phyloP scores from a whole-genome alignment of 2,797 vertebrate species.

The Mormyrops attenuatus region DNA sequence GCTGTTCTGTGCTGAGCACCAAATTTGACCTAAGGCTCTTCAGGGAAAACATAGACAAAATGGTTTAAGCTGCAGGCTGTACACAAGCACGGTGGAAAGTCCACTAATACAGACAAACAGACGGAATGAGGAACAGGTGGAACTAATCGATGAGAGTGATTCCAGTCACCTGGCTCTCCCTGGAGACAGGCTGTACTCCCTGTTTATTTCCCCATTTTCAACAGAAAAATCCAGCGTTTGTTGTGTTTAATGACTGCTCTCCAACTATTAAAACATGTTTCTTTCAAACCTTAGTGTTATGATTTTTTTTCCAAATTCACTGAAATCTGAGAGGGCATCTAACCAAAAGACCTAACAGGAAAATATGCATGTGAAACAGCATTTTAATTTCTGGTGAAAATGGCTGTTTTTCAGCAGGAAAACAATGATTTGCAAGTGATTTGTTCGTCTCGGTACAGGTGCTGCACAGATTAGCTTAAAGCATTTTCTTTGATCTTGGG shows the following conservation, averaged over 20 bases:
- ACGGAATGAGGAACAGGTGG: background rate
- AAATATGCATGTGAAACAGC: background rate
- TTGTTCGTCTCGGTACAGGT: background rate
- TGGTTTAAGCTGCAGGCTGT: background rate
- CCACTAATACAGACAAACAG: background rate
- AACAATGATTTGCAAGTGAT: constrained; percentile 4
- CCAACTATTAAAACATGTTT: background rate
- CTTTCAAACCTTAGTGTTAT: background rate
- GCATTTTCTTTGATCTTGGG: background rate
- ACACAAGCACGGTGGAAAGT: background rate
- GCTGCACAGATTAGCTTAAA: constrained; percentile 3
- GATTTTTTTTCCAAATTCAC: background rate
- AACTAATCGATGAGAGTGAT: background rate
- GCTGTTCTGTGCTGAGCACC: background rate
- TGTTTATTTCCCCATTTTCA: background rate
- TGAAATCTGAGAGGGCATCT: background rate
- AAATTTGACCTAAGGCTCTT: background rate
- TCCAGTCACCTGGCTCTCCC: background rate
- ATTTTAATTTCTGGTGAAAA: background rate
- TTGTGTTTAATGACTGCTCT: background rate
- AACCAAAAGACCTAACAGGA: background rate
- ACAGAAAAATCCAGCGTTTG: background rate
- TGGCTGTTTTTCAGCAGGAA: background rate
- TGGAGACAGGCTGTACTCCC: background rate
- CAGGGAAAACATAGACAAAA: background rate